These are phyloP conservation scores for Cheirogaleus medius DNA, from an alignment of 2,113 vertebrate species.

Conservation along the genomic window DNA sequence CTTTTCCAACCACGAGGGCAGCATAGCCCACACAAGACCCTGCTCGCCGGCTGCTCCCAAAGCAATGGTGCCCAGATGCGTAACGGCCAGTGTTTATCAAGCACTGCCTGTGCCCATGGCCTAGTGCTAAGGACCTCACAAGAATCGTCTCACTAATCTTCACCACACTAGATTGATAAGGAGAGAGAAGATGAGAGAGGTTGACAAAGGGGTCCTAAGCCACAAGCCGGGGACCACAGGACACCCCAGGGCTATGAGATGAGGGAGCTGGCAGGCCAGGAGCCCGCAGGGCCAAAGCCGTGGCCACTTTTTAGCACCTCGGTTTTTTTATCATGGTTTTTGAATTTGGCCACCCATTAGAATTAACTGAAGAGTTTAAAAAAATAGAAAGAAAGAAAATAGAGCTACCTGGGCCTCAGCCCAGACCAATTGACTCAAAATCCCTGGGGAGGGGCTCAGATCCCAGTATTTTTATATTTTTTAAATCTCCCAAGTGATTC, in stretches of 20 bases:
- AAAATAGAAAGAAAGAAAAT: neutral
- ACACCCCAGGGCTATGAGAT: neutral
- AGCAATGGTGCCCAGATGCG: neutral
- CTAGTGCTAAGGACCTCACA: neutral
- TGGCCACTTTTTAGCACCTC: neutral
- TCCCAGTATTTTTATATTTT: neutral
- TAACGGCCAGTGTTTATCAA: too few species aligned
- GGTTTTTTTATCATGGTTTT: neutral
- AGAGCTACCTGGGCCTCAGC: neutral
- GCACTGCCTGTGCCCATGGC: neutral
- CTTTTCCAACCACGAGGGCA: neutral
- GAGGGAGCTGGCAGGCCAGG: neutral
- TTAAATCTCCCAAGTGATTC: neutral
- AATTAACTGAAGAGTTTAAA: neutral
- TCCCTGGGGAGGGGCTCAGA: accelerated
- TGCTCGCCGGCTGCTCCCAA: neutral
- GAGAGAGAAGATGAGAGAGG: neutral
- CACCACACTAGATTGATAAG: neutral
- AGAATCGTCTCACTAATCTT: neutral
- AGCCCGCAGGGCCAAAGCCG: neutral
- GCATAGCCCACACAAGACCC: neutral
- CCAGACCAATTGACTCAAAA: neutral
- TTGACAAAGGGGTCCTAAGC: neutral
- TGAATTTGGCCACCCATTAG: neutral
- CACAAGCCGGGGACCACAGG: neutral